These are phyloP conservation scores for Lysandra bellargus DNA, from an alignment of 2,888 invertebrate genomes.

Conservation along the genomic window DNA sequence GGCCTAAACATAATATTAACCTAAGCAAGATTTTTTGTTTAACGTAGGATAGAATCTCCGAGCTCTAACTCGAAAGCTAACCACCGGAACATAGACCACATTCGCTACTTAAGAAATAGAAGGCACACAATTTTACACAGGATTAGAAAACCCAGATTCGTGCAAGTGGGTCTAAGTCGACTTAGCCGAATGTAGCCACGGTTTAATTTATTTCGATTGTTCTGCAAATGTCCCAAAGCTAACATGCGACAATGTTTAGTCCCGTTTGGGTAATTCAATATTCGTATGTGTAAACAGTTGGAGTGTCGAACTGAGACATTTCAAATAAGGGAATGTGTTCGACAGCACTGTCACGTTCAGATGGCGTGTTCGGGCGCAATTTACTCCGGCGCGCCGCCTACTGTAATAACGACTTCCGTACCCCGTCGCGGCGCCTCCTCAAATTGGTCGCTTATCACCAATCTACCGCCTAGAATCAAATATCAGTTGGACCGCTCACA, in stretches of 20 bases:
- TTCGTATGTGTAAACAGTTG: slow-evolving; percentile 50
- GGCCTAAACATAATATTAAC: not conserved
- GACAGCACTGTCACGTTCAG: slow-evolving; percentile 78
- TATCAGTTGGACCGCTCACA: slow-evolving; percentile 70
- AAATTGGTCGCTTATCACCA: slow-evolving; percentile 81
- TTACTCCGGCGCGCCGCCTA: slow-evolving; percentile 76
- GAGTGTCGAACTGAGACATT: slow-evolving; percentile 71
- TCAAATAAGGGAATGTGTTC: slow-evolving; percentile 76
- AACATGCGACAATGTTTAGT: not conserved
- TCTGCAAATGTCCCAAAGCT: slow-evolving; percentile 8
- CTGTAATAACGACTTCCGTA: slow-evolving; percentile 80
- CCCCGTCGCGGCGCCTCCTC: slow-evolving; percentile 79
- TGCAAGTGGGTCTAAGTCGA: not conserved
- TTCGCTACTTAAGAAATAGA: not conserved
- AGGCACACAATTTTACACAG: too few species aligned
- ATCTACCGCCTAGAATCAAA: slow-evolving; percentile 74
- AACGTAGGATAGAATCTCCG: not conserved
- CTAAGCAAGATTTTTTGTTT: not conserved
- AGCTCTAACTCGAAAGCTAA: not conserved
- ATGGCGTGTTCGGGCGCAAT: slow-evolving; percentile 77
- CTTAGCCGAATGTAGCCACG: not conserved
- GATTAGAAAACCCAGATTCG: too few species aligned
- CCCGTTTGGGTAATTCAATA: slow-evolving; percentile 36
- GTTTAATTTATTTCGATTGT: not conserved
- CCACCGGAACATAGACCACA: not conserved